These are phyloP conservation scores for Ormyrus nitidulus DNA, from an alignment of 2,888 invertebrate genomes.

Conservation along the genomic window DNA sequence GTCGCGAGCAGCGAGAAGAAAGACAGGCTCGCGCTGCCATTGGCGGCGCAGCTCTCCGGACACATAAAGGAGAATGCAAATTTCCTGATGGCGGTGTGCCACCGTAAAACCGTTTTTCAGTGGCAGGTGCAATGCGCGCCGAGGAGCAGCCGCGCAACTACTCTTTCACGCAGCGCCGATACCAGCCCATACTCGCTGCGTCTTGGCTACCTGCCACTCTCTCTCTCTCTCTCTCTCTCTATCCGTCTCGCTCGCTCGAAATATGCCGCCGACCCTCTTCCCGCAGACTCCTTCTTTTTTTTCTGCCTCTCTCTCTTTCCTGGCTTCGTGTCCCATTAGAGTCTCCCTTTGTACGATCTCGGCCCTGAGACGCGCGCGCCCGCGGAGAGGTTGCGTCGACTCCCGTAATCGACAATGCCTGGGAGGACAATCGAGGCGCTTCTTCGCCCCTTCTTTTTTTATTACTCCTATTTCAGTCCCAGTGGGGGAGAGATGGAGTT, in stretches of 20 bases:
- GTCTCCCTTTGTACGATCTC: slow-evolving; percentile 22
- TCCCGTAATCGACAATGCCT: neutral
- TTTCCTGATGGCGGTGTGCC: slow-evolving; percentile 62
- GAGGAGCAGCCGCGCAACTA: slow-evolving; percentile 59
- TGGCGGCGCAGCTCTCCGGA: slow-evolving; percentile 1
- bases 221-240: no score
- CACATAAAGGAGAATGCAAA: slow-evolving; percentile 64
- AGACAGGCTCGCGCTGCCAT: neutral
- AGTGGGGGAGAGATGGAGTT: neutral
- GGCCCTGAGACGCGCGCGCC: neutral
- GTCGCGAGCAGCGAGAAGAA: slow-evolving; percentile 2
- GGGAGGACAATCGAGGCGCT: slow-evolving; percentile 12
- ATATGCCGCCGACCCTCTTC: slow-evolving; percentile 65
- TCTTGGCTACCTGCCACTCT: slow-evolving; percentile 43
- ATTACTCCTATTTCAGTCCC: neutral
- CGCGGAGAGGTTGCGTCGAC: neutral
- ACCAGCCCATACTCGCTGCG: slow-evolving; percentile 45
- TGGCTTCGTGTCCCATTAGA: slow-evolving; percentile 26
- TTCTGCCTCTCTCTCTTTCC: slow-evolving; percentile 13
- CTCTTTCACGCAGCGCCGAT: slow-evolving; percentile 61
- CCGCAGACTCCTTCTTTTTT: slow-evolving; percentile 8
- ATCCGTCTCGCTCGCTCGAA: slow-evolving; percentile 53
- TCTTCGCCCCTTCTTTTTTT: neutral
- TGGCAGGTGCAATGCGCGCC: slow-evolving; percentile 68
- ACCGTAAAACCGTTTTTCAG: slow-evolving; percentile 60